Evolutionary conservation across 2,888 invertebrate genomes (phyloP), one percentile per base, ranked within the genome.

Genomic region (Prenolepis imparis): DNA sequence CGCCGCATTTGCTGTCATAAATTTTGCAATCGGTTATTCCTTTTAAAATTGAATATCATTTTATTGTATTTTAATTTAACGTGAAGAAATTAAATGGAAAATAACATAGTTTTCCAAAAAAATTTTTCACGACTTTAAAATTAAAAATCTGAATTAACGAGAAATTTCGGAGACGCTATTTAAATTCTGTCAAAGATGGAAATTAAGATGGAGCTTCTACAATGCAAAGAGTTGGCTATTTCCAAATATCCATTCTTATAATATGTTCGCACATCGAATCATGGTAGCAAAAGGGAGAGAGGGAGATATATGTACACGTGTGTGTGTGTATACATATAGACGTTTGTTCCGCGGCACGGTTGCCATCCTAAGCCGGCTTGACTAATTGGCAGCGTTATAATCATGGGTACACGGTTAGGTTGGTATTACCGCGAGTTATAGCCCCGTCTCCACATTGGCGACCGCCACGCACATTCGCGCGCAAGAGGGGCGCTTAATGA

Each of bases 361-460:
- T 92, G 93, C 93, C 93, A 93, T 93, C 92, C 93, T 94, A 94
- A 94, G 93, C 94, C 93, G 92, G 92, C 93, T 94, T 94, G 94
- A 94, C 94, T 95, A 94, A 95, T 95, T 95, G 94, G 94, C 93
- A 92, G 93, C 93, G 94, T 94, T 94, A 94, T 94, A 94, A 94
- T 94, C 94, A 94, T 94, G 94, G 94, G 93, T 93, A 94, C 94
- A 94, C 93, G 94, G 93, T 94, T 94, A 94, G 94, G 94, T 94
- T 94, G 94, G 94, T 94, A 94, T 94, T 94, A 94, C 93, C 93
- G 93, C 94, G 94, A 94, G 94, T 94, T 94, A 94, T 94, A 92
- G 94, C 91, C 91, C 87, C 89, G 90, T 89, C 90, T 86, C 90
- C 89, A 85, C 87, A 86, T 90, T 86, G 89, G 89, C 87, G 87